Percentiles rank a stretch among this genome's conserved stretches.
phyloP scores from a whole-genome alignment of 1,140 invertebrate genomes.

The Meteorus sp. region DNA sequence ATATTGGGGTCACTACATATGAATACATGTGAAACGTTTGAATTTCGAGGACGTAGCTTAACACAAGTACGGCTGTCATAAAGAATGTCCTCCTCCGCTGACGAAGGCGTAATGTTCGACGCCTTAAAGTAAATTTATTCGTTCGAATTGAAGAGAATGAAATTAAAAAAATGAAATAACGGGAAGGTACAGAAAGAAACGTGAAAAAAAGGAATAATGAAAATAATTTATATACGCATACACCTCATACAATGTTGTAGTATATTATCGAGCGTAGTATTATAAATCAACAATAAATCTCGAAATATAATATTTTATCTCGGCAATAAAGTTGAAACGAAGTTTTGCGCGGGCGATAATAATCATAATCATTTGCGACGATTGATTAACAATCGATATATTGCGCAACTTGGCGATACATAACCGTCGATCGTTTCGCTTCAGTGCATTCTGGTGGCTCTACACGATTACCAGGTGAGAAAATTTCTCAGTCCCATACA shows the following conservation, averaged over 20 bases:
- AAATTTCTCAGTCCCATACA: no score
- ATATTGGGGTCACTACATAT: constrained; percentile 26
- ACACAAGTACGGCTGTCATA: background rate
- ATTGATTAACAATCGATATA: constrained; percentile 13
- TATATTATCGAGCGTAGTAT: no score
- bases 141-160: background rate
- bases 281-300: no score
- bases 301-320: background rate
- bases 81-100: constrained; percentile 20
- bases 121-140: constrained; percentile 8
- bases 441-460: background rate
- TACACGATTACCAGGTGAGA: no score
- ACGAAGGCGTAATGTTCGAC: constrained; percentile 8
- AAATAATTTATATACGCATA: no score
- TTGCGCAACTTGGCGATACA: background rate
- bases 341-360: background rate
- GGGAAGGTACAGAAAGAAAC: no score
- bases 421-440: background rate
- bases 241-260: no score
- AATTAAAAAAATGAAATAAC: background rate
- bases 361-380: background rate
- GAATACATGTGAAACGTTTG: constrained; percentile 9
- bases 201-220: no score
- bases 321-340: background rate
- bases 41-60: constrained; percentile 13